A percentile compares a stretch with the other conserved stretches of the same genome.
Conservation (phyloP, 2,113 vertebrate species). For the Lota lota region DNA sequence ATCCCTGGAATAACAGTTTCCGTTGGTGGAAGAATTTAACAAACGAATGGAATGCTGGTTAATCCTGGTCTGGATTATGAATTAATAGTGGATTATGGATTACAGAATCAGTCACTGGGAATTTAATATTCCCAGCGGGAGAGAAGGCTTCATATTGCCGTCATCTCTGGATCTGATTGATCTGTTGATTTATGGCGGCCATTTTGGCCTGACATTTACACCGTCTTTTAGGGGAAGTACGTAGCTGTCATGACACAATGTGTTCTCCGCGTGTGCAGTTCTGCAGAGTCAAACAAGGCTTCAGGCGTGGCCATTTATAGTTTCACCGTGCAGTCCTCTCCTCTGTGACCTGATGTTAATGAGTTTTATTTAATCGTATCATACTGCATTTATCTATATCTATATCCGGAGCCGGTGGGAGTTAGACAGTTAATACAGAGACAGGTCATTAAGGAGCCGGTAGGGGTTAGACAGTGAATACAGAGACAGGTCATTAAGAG, state of each 20-base stretch:
- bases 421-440: too few species aligned
- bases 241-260: conserved; percentile 24
- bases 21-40: not conserved
- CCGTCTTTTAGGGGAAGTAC: conserved; percentile 41
- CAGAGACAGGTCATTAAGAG: too few species aligned
- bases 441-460: too few species aligned
- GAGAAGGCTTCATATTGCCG: conserved; percentile 5
- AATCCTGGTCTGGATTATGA: conserved; percentile 59
- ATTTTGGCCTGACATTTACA: conserved; percentile 23
- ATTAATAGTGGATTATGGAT: conserved; percentile 59
- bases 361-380: too few species aligned
- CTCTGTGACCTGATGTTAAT: too few species aligned
- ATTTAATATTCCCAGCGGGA: conserved; percentile 32
- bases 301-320: conserved; percentile 5
- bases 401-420: too few species aligned
- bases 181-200: conserved; percentile 23
- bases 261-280: conserved; percentile 23
- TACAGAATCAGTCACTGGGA: conserved; percentile 49
- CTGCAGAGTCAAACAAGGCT: conserved; percentile 24
- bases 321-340: not conserved
- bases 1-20: conserved; percentile 32
- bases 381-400: too few species aligned
- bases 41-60: conserved; percentile 36
- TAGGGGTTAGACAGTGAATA: too few species aligned
- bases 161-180: not conserved